A percentile compares a stretch with the other conserved stretches of the same genome.
These are phyloP conservation scores for Rattus rattus DNA, from an alignment of 2,113 vertebrate genomes.

Conservation along the genomic window DNA sequence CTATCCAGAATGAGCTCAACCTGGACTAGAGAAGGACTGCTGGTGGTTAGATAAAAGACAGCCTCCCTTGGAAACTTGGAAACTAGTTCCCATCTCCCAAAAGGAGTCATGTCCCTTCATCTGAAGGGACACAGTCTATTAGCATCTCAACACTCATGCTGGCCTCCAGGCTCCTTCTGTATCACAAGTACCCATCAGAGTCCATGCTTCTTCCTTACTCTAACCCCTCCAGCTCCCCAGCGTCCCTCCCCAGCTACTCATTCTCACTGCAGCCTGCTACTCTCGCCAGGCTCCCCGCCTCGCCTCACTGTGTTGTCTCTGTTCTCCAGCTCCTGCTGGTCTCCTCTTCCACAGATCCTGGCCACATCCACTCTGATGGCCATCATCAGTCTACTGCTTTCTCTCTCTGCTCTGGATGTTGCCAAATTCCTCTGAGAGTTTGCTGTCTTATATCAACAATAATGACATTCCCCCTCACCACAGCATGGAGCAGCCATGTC, in stretches of 20 bases:
- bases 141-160: background rate
- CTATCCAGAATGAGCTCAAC: background rate
- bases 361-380: background rate
- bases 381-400: too few relatives aligned
- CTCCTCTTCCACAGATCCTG: background rate
- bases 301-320: background rate
- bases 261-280: background rate
- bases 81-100: background rate
- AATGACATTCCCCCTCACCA: background rate
- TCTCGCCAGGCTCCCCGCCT: background rate
- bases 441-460: background rate
- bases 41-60: background rate
- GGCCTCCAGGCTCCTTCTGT: background rate
- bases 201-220: too few relatives aligned
- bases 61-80: background rate
- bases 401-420: background rate
- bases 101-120: background rate
- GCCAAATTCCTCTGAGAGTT: background rate
- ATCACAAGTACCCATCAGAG: background rate
- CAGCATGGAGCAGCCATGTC: background rate
- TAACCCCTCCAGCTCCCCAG: background rate
- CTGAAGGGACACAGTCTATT: background rate
- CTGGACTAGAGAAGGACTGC: background rate
- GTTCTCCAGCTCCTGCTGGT: background rate
- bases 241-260: background rate